Percentiles rank a stretch among this genome's conserved stretches.
Evolutionary conservation across 2,113 vertebrate species (phyloP).

Genomic region (Ondatra zibethicus): DNA sequence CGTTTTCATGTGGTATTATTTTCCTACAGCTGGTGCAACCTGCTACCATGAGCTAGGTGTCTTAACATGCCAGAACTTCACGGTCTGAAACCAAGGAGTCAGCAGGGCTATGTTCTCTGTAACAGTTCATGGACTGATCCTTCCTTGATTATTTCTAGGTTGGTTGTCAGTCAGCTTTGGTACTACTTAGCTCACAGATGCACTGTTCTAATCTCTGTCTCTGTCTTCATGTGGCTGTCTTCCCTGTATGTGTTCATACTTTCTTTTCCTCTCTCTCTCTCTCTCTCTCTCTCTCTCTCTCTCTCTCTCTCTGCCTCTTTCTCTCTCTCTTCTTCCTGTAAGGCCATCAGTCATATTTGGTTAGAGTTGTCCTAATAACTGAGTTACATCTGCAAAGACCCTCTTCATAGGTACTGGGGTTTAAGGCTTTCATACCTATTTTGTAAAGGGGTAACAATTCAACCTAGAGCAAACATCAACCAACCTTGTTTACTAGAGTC

Average conservation of each 20-base stretch:
- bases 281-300: not conserved
- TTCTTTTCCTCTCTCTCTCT: too few species aligned
- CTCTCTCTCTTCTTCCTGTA: not conserved
- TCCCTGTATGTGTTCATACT: too few species aligned
- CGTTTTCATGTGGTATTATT: not conserved
- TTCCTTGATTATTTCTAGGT: not conserved
- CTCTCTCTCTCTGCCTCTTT: not conserved
- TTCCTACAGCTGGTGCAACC: not conserved
- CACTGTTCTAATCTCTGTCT: not conserved
- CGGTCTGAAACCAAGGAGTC: not conserved
- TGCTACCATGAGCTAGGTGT: not conserved
- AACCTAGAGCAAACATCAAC: slow-evolving; percentile 64
- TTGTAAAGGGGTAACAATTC: not conserved
- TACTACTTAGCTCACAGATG: not conserved
- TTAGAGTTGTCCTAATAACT: not conserved
- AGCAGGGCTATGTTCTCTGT: not conserved
- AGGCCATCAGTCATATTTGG: not conserved
- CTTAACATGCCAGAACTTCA: not conserved
- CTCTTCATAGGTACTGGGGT: not conserved
- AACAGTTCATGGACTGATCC: not conserved
- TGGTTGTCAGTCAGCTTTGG: not conserved
- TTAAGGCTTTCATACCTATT: not conserved
- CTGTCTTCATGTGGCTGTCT: not conserved
- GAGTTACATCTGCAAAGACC: not conserved
- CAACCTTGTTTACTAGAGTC: slow-evolving; percentile 98